Evolutionary conservation across 30 jellyfish, hydroid and myxozoan genomes (phyloP).

Genomic region (Mastigias papua): DNA sequence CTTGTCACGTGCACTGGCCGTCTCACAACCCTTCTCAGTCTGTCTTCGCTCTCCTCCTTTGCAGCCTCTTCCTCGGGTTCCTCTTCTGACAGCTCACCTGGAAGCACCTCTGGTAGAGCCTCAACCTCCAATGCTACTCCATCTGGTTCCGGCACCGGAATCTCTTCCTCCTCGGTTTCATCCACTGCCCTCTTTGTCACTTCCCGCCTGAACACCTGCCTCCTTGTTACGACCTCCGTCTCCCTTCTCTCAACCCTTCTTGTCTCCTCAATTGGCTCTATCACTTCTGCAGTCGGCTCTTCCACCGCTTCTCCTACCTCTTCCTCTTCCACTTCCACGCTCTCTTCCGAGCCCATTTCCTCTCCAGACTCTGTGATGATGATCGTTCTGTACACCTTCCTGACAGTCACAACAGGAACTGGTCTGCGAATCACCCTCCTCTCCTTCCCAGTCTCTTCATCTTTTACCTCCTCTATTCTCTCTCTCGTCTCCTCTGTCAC

Average conservation of each 20-base stretch:
- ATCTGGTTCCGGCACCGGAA: too few relatives aligned
- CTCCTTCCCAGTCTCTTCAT: slow-evolving; percentile 25
- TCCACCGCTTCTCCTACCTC: slow-evolving; percentile 21
- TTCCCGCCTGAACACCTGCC: too few relatives aligned
- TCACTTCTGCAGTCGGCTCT: slow-evolving; percentile 48
- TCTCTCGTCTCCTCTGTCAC: slow-evolving; percentile 76
- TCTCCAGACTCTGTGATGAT: slow-evolving; percentile 43
- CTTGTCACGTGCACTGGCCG: slow-evolving; percentile 75
- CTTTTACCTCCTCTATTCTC: slow-evolving; percentile 26
- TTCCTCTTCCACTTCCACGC: slow-evolving; percentile 66
- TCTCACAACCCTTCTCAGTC: slow-evolving; percentile 67
- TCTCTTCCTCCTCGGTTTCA: slow-evolving; percentile 14
- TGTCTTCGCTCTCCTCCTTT: slow-evolving; percentile 8
- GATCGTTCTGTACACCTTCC: slow-evolving; percentile 7
- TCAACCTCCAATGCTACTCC: too few relatives aligned
- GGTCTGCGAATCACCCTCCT: slow-evolving; percentile 85
- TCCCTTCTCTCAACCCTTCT: slow-evolving; percentile 23
- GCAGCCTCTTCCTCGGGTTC: slow-evolving; percentile 60
- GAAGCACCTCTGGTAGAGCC: too few relatives aligned
- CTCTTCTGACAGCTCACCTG: too few relatives aligned
- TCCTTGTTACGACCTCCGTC: too few relatives aligned
- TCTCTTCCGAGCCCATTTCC: slow-evolving; percentile 20
- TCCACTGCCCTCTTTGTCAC: too few relatives aligned
- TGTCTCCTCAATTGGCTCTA: slow-evolving; percentile 78
- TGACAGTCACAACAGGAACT: slow-evolving; percentile 45